A percentile compares a stretch with the other conserved stretches of the same genome.
phyloP scores from a whole-genome alignment of 1,140 invertebrate species.

The Drosophila ohnishii region DNA sequence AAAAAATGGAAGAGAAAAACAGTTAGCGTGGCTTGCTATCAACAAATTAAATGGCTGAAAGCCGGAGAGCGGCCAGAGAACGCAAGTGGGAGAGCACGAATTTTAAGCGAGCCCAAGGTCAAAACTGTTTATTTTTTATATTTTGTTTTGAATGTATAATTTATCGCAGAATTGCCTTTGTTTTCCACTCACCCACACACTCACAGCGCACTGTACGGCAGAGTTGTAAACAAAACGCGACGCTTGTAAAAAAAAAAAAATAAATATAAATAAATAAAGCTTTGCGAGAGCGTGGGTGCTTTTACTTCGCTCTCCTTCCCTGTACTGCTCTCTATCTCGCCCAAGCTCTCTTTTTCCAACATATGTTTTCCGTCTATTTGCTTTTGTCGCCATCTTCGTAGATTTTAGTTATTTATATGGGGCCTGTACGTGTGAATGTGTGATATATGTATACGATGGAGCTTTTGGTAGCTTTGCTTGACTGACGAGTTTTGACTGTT shows the following conservation, averaged over 20 bases:
- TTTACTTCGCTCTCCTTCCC: slow-evolving; percentile 1
- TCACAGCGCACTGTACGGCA: slow-evolving; percentile 9
- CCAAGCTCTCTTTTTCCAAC: slow-evolving; percentile 34
- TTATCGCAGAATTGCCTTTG: slow-evolving; percentile 78
- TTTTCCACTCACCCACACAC: slow-evolving; percentile 61
- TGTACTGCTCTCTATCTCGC: not conserved
- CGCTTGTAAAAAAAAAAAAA: slow-evolving; percentile 69
- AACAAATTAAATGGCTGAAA: slow-evolving; percentile 43
- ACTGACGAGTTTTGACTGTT: slow-evolving; percentile 50
- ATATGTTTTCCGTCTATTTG: slow-evolving; percentile 78
- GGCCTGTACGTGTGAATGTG: slow-evolving; percentile 11
- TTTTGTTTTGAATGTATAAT: slow-evolving; percentile 83
- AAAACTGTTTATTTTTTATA: slow-evolving; percentile 83
- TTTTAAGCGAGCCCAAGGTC: slow-evolving; percentile 70
- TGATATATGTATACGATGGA: slow-evolving; percentile 45
- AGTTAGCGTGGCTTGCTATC: slow-evolving; percentile 50
- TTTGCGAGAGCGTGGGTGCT: slow-evolving; percentile 55
- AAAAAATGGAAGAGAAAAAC: slow-evolving; percentile 25
- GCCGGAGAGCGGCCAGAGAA: slow-evolving; percentile 7
- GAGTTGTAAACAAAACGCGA: slow-evolving; percentile 73
- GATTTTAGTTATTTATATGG: slow-evolving; percentile 40
- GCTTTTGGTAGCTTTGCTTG: slow-evolving; percentile 56
- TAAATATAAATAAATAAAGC: slow-evolving; percentile 59
- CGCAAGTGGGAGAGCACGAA: slow-evolving; percentile 50
- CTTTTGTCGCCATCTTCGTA: slow-evolving; percentile 77